Base-by-base conservation (phyloP, 2,113 vertebrate genomes). In the Ellobius talpinus region DNA sequence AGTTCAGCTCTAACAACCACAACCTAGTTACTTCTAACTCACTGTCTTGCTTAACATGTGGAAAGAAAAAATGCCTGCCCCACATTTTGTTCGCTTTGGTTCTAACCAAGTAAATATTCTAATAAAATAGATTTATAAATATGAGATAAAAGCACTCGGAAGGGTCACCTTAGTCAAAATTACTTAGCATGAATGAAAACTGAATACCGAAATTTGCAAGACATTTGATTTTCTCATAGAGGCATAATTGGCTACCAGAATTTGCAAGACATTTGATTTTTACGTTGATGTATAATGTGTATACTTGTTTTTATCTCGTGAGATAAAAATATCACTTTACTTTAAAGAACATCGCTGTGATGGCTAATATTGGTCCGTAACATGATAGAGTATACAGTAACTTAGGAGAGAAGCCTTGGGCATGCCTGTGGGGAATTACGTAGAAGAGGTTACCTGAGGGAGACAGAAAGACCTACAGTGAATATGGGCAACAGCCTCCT, bases 221-320 rank as follows among this genome's bases (percentile, higher is more conserved):
- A 91, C 50, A 89, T 93, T 95, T 78, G 29, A 7, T 58, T 89
- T 89, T 89, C 65, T 65, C 6, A 3, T 68, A 58, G 76, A 91
- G 76, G 47, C 6, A n/a, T 88, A 81, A 79, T 52, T 17, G 3
- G n/a, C 12, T 39, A 14, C 19, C 87, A 14, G 14, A 55, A 55
- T 65, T 91, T 73, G 31, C 29, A 89, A 86, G 16, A 91, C 50
- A 91, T 93, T 95, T 78, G 36, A 7, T 42, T 89, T 89, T 89
- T 72, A 70, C 5, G 1, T 68, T 50, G 77, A 91, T 76, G 47
- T 4, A 33, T 73, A 31, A 58, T 79, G 19, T 79, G 2, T 24
- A 58, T 58, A 13, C 10, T 24, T 5, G 33, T 12, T 58, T 81
- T 39, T 24, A 58, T n/a, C 4, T n/a, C 52, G 24, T 58, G 36